Base-by-base conservation (phyloP, 2,113 vertebrate species). In the Piaya cayana region DNA sequence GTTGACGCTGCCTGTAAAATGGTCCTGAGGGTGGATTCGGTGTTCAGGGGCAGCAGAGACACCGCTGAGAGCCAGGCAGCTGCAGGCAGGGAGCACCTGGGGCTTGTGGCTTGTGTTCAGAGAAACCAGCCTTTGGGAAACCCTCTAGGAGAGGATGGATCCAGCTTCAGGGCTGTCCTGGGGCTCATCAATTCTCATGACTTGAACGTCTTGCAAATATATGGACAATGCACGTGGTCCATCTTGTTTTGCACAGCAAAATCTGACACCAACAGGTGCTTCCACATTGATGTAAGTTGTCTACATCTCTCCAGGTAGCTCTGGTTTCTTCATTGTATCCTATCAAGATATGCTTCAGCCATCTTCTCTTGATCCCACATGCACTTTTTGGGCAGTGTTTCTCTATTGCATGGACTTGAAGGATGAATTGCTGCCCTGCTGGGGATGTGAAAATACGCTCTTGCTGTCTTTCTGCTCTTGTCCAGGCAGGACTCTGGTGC, bases 31-130 rank as follows among this genome's bases (percentile, higher is more conserved):
- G 42, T 68, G 53, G 43, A 69, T 78, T 56, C 30, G 32, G n/a
- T 12, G 67, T 67, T 47, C 8, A 0, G 2, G 11, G 34, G 36
- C 50, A 79, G 74, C 59, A 83, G 72, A 70, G 34, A 26, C 14
- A 67, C 20, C 0, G 0, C 69, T 26, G 56, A 43, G 65, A 86
- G 25, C 45, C 1, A 1, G 34, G 39, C 36, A 21, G 7, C 30
- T 72, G 50, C 43, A 68, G 29, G 9, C 14, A 50, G 37, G 37
- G 47, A 68, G 25, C 8, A 13, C 49, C 47, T 37, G 4, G 69
- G 55, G 62, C 6, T 1, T 69, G 77, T 17, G 70, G 34, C 30
- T 68, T 75, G 21, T 86, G 14, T 2, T 92, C 26, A 52, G 39
- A 62, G 34, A 92, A 82, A 29, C 7, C 23, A 68, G 2, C 9